phyloP scores from a whole-genome alignment of 2,797 vertebrate genomes.

The Pseudochirops cupreus region DNA sequence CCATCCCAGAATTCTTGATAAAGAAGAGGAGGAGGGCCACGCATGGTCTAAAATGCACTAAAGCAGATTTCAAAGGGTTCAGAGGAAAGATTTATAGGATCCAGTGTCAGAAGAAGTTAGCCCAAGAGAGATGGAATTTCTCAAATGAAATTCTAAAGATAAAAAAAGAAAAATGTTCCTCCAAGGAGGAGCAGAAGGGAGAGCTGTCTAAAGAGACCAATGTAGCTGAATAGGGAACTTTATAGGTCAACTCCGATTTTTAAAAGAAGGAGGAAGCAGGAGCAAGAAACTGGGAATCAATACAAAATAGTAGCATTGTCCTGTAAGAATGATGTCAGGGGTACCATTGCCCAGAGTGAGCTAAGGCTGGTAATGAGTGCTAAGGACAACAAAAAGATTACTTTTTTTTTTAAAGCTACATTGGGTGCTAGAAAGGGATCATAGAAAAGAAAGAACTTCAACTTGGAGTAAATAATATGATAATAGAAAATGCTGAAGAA shows the following conservation, averaged over 20 bases:
- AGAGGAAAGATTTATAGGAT: neutral
- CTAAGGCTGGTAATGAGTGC: neutral
- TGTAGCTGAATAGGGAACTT: neutral
- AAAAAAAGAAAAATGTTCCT: neutral
- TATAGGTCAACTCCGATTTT: neutral
- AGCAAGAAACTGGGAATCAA: neutral
- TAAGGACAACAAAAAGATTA: neutral
- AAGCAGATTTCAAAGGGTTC: neutral
- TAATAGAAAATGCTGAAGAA: neutral
- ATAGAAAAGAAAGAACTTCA: neutral
- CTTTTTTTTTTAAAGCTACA: neutral
- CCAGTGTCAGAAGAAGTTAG: neutral
- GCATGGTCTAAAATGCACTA: neutral
- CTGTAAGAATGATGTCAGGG: neutral
- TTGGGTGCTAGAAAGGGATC: neutral
- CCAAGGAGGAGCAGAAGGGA: neutral
- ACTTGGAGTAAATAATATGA: neutral
- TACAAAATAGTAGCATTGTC: slow-evolving; percentile 1
- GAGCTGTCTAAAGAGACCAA: neutral
- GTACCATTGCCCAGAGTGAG: neutral
- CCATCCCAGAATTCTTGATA: neutral
- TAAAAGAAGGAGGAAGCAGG: neutral
- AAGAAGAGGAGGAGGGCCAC: neutral
- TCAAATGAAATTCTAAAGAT: neutral
- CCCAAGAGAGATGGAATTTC: neutral